These are phyloP conservation scores for Rhorus exstirpatorius DNA, from an alignment of 2,888 invertebrate genomes.

Conservation along the genomic window DNA sequence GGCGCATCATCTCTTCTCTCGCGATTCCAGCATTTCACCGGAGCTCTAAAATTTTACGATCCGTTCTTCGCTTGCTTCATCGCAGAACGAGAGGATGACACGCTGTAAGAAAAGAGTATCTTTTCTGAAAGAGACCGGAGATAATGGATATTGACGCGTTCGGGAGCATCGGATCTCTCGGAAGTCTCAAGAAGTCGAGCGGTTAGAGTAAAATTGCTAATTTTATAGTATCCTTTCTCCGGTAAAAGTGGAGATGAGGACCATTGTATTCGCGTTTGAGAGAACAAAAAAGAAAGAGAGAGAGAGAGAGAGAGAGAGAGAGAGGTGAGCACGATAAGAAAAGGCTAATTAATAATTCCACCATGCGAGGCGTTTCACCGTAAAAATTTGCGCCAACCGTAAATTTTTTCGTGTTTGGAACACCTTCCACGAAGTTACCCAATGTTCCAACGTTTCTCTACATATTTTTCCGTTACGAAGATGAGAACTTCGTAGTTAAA, in stretches of 20 bases:
- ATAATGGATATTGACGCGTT: constrained; percentile 80
- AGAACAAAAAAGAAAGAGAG: constrained; percentile 8
- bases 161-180: constrained; percentile 73
- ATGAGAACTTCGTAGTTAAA: constrained; percentile 49
- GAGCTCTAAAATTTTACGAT: constrained; percentile 73
- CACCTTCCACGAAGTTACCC: constrained; percentile 68
- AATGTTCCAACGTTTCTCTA: constrained; percentile 52
- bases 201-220: constrained; percentile 82
- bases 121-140: constrained; percentile 72
- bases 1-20: constrained; percentile 54
- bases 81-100: constrained; percentile 61
- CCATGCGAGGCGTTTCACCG: constrained; percentile 77
- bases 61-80: constrained; percentile 68
- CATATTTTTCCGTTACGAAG: constrained; percentile 64
- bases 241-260: constrained; percentile 60
- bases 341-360: constrained; percentile 82
- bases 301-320: constrained; percentile 40
- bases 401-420: constrained; percentile 59
- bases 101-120: constrained; percentile 42
- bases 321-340: constrained; percentile 73
- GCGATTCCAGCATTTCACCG: constrained; percentile 61
- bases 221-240: constrained; percentile 78
- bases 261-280: constrained; percentile 53
- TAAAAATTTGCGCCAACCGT: constrained; percentile 76
- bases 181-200: constrained; percentile 72